These are phyloP conservation scores for Astyanax mexicanus DNA, from an alignment of 2,797 vertebrate species.

Conservation along the genomic window DNA sequence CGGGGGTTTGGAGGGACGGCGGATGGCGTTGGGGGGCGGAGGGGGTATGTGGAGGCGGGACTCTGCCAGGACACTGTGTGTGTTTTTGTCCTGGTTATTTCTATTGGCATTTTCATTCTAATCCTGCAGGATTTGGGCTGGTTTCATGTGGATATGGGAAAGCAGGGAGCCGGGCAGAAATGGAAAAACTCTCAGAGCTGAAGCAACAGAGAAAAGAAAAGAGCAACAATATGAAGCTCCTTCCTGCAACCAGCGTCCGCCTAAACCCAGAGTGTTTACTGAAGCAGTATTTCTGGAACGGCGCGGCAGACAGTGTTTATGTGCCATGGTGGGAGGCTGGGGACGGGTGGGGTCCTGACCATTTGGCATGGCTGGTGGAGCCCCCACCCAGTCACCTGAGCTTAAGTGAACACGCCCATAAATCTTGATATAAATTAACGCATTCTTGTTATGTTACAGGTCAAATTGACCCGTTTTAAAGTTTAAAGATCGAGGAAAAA, in stretches of 20 bases:
- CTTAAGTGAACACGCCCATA: conserved; percentile 12
- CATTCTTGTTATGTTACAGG: no score
- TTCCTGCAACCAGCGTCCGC: conserved; percentile 33
- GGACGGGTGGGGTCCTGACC: not conserved
- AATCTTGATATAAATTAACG: not conserved
- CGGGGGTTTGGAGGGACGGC: not conserved
- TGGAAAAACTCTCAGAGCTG: conserved; percentile 45
- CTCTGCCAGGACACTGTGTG: conserved; percentile 38
- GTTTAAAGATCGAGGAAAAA: no score
- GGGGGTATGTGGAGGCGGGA: not conserved
- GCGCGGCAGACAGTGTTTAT: conserved; percentile 23
- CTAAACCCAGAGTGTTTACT: conserved; percentile 37
- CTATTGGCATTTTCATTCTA: conserved; percentile 61
- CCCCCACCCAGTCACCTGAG: conserved; percentile 31
- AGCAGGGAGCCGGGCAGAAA: conserved; percentile 42
- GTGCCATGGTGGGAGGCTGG: not conserved
- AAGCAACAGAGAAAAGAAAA: conserved; percentile 57
- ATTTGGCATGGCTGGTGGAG: conserved; percentile 19
- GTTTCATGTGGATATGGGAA: conserved; percentile 63
- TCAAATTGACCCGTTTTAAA: no score
- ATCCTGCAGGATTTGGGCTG: conserved; percentile 62
- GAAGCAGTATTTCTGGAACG: conserved; percentile 24
- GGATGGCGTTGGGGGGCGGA: not conserved
- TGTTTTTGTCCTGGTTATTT: conserved; percentile 58
- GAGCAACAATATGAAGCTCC: conserved; percentile 48